Conservation (phyloP, 30 jellyfish, hydroid and myxozoan species). For the Hydractinia symbiolongicarpus region DNA sequence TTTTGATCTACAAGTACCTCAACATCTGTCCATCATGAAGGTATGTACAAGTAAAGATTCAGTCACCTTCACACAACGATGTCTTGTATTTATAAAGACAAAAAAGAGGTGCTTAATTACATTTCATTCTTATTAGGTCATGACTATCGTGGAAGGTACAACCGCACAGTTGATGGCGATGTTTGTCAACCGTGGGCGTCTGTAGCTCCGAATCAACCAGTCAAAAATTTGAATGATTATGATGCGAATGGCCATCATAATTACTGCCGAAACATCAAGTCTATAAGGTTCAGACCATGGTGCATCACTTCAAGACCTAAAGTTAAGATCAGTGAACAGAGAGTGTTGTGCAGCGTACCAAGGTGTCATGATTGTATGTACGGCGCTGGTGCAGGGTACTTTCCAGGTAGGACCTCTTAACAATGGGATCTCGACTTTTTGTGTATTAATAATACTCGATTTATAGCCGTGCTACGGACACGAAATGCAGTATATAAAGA, state of each 20-base stretch:
- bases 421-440: neutral
- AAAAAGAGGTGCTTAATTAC: too few species aligned
- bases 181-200: slow-evolving; percentile 16
- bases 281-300: neutral
- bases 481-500: too few species aligned
- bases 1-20: too few species aligned
- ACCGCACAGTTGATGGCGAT: neutral
- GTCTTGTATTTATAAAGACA: too few species aligned
- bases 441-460: neutral
- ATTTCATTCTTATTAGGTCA: neutral
- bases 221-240: neutral
- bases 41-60: too few species aligned
- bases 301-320: neutral
- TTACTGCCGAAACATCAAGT: slow-evolving; percentile 13
- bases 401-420: neutral
- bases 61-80: too few species aligned
- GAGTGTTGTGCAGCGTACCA: slow-evolving; percentile 1
- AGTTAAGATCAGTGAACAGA: neutral
- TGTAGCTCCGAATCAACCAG: neutral
- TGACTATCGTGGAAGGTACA: slow-evolving; percentile 17
- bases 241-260: slow-evolving; percentile 15
- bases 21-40: too few species aligned
- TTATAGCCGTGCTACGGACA: too few species aligned
- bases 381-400: slow-evolving; percentile 17
- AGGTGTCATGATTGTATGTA: neutral